Conservation (phyloP, 2,888 invertebrate species). For the Macrosoma leucophasiata region DNA sequence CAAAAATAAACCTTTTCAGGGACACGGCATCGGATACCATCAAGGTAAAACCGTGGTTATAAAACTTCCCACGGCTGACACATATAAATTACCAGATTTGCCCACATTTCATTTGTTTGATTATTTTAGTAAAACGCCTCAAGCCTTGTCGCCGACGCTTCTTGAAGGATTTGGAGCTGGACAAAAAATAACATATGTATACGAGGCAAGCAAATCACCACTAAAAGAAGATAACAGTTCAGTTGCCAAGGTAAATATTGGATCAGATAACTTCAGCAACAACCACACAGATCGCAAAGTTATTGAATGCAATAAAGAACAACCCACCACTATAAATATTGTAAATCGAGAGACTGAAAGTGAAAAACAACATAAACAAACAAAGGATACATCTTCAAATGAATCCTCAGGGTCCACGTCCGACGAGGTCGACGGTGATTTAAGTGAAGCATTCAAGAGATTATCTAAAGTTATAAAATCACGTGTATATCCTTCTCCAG, state of each 20-base stretch:
- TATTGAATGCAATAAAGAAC: too few species aligned
- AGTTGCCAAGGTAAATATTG: background rate
- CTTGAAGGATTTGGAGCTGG: conserved; percentile 42
- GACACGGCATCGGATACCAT: conserved; percentile 66
- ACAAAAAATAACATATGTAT: conserved; percentile 39
- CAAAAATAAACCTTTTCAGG: conserved; percentile 61
- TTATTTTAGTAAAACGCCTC: conserved; percentile 64
- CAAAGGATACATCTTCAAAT: too few species aligned
- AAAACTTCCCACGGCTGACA: conserved; percentile 55
- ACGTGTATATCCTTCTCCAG: conserved; percentile 8
- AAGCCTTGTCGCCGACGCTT: conserved; percentile 50
- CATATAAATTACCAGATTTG: conserved; percentile 43
- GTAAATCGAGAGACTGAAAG: too few species aligned
- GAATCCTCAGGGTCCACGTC: too few species aligned
- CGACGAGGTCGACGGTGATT: too few species aligned
- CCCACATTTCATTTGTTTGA: conserved; percentile 54
- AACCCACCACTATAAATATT: too few species aligned
- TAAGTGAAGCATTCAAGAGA: conserved; percentile 7
- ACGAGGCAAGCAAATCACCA: too few species aligned
- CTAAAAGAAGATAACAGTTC: background rate
- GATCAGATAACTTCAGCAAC: background rate
- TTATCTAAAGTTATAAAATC: conserved; percentile 14
- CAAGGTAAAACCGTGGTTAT: conserved; percentile 69
- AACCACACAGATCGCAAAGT: too few species aligned
- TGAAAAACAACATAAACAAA: too few species aligned